Conservation (phyloP, 2,797 vertebrate genomes). For the Rhinoraja longicauda region DNA sequence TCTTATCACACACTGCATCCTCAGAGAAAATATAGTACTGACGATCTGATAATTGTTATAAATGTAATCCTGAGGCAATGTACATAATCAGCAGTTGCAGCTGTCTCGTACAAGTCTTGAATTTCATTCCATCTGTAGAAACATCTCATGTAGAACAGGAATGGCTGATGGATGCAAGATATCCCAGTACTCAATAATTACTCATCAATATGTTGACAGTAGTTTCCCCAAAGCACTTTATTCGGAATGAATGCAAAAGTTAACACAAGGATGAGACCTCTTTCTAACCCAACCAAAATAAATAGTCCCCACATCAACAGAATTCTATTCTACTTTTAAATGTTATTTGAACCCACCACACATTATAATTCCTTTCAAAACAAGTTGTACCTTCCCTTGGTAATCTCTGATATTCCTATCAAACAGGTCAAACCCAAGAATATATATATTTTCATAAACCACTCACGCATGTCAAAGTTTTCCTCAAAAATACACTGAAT, state of each 20-base stretch:
- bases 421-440: neutral
- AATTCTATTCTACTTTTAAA: neutral
- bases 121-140: neutral
- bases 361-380: neutral
- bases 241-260: neutral
- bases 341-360: neutral
- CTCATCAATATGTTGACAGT: neutral
- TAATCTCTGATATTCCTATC: neutral
- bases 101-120: neutral
- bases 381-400: neutral
- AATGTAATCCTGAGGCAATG: neutral
- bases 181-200: neutral
- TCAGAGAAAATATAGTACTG: neutral
- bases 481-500: neutral
- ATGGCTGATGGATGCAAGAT: neutral
- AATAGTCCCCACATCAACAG: neutral
- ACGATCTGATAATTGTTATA: neutral
- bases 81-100: neutral
- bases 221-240: neutral
- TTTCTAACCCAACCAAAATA: neutral
- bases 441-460: conserved; percentile 14
- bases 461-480: neutral
- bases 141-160: neutral
- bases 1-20: neutral
- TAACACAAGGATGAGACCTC: neutral